phyloP scores from a whole-genome alignment of 2,888 invertebrate species.

The Epinotia bilunana region DNA sequence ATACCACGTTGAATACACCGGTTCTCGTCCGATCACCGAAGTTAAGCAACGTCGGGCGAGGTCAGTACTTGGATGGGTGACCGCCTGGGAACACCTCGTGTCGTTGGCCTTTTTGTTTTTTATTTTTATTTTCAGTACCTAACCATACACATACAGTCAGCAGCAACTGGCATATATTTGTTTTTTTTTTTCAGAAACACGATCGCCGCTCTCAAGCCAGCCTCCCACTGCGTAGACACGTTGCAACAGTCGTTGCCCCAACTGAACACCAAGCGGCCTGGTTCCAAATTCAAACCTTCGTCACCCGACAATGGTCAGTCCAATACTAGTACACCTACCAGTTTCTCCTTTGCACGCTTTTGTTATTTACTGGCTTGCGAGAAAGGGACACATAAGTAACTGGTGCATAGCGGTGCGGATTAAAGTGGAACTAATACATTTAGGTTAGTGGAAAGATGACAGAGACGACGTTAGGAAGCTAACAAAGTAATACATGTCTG shows the following conservation, averaged over 20 bases:
- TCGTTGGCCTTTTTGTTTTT: slow-evolving; percentile 43
- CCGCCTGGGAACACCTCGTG: slow-evolving; percentile 61
- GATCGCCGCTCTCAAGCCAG: slow-evolving; percentile 73
- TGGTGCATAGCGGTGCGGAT: not conserved
- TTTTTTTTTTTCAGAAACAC: slow-evolving; percentile 56
- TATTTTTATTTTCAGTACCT: not conserved
- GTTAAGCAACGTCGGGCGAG: slow-evolving; percentile 51
- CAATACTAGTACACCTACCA: slow-evolving; percentile 20
- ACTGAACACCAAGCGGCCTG: slow-evolving; percentile 53
- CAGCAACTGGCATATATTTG: slow-evolving; percentile 19
- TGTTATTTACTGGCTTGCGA: slow-evolving; percentile 34
- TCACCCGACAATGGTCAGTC: slow-evolving; percentile 66
- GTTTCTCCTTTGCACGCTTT: slow-evolving; percentile 36
- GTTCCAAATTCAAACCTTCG: slow-evolving; percentile 54
- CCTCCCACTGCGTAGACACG: slow-evolving; percentile 76
- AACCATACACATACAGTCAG: too few relatives aligned
- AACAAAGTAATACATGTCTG: not conserved
- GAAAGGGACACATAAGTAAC: slow-evolving; percentile 4
- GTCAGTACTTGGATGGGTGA: slow-evolving; percentile 55
- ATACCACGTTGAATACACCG: slow-evolving; percentile 47
- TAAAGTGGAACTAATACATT: not conserved
- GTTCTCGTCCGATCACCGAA: slow-evolving; percentile 54
- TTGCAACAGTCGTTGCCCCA: slow-evolving; percentile 72
- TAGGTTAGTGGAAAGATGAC: not conserved
- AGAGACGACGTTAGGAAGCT: not conserved